Conservation (phyloP, 2,888 invertebrate species). For the Catocala fraxini region DNA sequence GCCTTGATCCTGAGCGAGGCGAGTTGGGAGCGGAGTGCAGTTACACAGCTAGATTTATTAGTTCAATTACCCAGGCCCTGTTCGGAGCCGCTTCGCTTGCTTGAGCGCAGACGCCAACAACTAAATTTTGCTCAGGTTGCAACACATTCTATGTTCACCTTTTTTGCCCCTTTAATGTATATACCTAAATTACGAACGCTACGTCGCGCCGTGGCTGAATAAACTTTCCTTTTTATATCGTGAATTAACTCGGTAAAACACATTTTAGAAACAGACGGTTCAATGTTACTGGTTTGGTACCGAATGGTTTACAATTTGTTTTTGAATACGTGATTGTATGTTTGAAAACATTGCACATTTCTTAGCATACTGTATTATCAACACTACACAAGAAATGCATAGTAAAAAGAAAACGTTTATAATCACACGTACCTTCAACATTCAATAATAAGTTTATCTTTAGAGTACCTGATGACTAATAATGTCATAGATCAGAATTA, state of each 20-base stretch:
- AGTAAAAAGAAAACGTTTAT: too few species aligned
- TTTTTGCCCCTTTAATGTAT: slow-evolving; percentile 56
- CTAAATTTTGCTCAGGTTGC: slow-evolving; percentile 79
- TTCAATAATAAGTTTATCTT: too few species aligned
- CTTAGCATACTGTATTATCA: too few species aligned
- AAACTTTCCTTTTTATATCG: slow-evolving; percentile 24
- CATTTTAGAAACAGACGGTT: slow-evolving; percentile 5
- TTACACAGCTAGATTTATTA: slow-evolving; percentile 84
- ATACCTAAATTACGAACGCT: slow-evolving; percentile 51
- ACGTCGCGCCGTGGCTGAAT: slow-evolving; percentile 28
- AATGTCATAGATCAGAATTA: too few species aligned
- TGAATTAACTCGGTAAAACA: slow-evolving; percentile 16
- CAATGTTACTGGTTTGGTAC: not conserved
- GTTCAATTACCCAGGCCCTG: slow-evolving; percentile 84
- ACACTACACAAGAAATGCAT: too few species aligned
- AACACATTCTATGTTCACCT: slow-evolving; percentile 59
- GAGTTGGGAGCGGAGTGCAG: slow-evolving; percentile 67
- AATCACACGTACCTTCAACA: too few species aligned
- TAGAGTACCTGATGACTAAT: too few species aligned
- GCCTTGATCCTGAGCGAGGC: slow-evolving; percentile 76
- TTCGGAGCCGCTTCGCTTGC: slow-evolving; percentile 75
- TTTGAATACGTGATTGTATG: slow-evolving; percentile 5
- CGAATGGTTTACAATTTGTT: slow-evolving; percentile 11
- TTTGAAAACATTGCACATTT: slow-evolving; percentile 17
- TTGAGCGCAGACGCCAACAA: slow-evolving; percentile 80